A percentile compares a stretch with the other conserved stretches of the same genome.
phyloP scores from a whole-genome alignment of 1,140 invertebrate species.

The Hycleus phaleratus region DNA sequence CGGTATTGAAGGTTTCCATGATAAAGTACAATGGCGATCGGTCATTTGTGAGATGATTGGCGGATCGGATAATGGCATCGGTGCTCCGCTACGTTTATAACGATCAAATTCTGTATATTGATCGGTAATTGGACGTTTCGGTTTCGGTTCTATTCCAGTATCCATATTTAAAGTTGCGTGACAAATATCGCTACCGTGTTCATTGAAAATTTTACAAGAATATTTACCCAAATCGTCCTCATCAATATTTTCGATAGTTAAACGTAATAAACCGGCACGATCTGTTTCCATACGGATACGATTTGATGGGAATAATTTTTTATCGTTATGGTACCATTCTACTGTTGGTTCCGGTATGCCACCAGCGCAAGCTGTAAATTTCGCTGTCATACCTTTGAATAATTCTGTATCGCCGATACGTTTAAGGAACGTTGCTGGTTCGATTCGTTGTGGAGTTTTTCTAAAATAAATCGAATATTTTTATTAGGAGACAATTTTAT shows the following conservation, averaged over 20 bases:
- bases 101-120: slow-evolving; percentile 80
- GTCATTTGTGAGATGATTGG: slow-evolving; percentile 86
- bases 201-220: slow-evolving; percentile 71
- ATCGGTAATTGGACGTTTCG: slow-evolving; percentile 64
- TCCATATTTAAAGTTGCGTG: slow-evolving; percentile 74
- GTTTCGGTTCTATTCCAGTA: slow-evolving; percentile 54
- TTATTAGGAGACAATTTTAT: background rate
- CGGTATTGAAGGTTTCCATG: slow-evolving; percentile 86
- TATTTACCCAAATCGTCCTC: slow-evolving; percentile 77
- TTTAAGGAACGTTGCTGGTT: slow-evolving; percentile 82
- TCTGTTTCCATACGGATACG: slow-evolving; percentile 76
- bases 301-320: slow-evolving; percentile 70
- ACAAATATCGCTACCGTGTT: slow-evolving; percentile 75
- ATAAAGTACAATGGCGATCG: slow-evolving; percentile 73
- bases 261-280: slow-evolving; percentile 66
- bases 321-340: slow-evolving; percentile 75
- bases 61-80: slow-evolving; percentile 74
- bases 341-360: slow-evolving; percentile 80
- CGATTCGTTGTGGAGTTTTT: slow-evolving; percentile 63
- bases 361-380: slow-evolving; percentile 82
- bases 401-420: slow-evolving; percentile 82
- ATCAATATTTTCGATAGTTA: slow-evolving; percentile 66
- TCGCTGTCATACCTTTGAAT: slow-evolving; percentile 79
- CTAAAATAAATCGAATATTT: slow-evolving; percentile 39
- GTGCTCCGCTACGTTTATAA: slow-evolving; percentile 69